Percentiles rank a stretch among this genome's conserved stretches.
Conservation (phyloP, 2,113 vertebrate genomes). For the Cyprinodon variegatus region DNA sequence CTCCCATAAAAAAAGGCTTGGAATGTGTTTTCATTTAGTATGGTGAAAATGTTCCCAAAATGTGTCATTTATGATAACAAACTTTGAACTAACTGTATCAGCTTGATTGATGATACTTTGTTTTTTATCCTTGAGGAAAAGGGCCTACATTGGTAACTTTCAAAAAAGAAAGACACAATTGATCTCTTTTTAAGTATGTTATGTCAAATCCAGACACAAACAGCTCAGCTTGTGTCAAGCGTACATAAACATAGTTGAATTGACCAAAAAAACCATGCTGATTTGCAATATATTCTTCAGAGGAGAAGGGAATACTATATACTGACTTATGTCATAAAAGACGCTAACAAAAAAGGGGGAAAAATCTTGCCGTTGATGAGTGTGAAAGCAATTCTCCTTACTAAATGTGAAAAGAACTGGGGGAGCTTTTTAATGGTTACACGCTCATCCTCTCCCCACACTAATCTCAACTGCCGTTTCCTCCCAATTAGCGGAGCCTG, state of each 20-base stretch:
- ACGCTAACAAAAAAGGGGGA: constrained; percentile 35
- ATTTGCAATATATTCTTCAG: constrained; percentile 29
- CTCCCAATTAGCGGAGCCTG: constrained; percentile 73
- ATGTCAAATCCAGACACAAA: too few species aligned
- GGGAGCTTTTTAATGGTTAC: constrained; percentile 72
- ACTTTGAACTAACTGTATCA: too few species aligned
- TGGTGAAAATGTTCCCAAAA: too few species aligned
- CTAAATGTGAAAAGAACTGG: constrained; percentile 58
- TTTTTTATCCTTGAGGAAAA: too few species aligned
- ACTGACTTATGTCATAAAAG: constrained; percentile 63
- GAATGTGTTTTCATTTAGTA: too few species aligned
- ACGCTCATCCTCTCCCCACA: constrained; percentile 55
- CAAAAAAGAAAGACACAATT: too few species aligned
- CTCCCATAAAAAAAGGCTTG: too few species aligned
- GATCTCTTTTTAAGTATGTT: too few species aligned
- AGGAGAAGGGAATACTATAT: constrained; percentile 21
- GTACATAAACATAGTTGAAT: not conserved
- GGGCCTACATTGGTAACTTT: too few species aligned
- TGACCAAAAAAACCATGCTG: constrained; percentile 36
- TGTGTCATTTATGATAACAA: too few species aligned
- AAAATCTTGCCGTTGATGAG: constrained; percentile 49
- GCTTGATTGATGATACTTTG: too few species aligned
- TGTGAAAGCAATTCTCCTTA: constrained; percentile 68
- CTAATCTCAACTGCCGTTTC: constrained; percentile 60
- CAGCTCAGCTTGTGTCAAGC: too few species aligned